phyloP scores from a whole-genome alignment of 2,888 invertebrate genomes.

The Drosophila merina region DNA sequence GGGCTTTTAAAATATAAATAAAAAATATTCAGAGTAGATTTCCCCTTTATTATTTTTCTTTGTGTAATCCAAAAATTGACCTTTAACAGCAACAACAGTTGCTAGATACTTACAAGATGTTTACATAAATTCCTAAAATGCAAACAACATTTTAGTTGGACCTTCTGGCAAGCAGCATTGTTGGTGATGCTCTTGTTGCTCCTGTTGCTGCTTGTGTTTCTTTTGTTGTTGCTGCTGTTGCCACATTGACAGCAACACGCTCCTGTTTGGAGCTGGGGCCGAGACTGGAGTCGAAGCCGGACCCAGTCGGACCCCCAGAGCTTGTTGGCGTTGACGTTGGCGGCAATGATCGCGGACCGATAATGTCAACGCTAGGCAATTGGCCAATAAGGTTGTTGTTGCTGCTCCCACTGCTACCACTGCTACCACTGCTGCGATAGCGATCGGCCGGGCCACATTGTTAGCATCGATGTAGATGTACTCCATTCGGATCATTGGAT shows the following conservation, averaged over 20 bases:
- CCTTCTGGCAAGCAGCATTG: slow-evolving; percentile 27
- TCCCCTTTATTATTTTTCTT: background rate
- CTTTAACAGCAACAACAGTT: slow-evolving; percentile 65
- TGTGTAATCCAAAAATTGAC: slow-evolving; percentile 65
- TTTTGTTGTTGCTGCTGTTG: slow-evolving; percentile 33
- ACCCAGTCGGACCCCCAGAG: slow-evolving; percentile 42
- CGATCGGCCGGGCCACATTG: slow-evolving; percentile 74
- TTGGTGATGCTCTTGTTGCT: background rate
- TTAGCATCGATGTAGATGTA: slow-evolving; percentile 75
- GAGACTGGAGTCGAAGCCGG: slow-evolving; percentile 11
- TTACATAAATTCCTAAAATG: slow-evolving; percentile 82
- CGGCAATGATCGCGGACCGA: slow-evolving; percentile 74
- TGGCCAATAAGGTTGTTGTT: slow-evolving; percentile 78
- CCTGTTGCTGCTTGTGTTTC: slow-evolving; percentile 3
- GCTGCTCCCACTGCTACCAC: slow-evolving; percentile 13
- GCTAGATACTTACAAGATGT: slow-evolving; percentile 76
- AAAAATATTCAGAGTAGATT: background rate
- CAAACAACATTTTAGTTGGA: slow-evolving; percentile 73
- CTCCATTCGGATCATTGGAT: slow-evolving; percentile 63
- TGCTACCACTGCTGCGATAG: slow-evolving; percentile 38
- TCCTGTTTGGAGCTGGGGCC: slow-evolving; percentile 44
- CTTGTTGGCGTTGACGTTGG: slow-evolving; percentile 64
- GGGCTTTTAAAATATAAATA: background rate
- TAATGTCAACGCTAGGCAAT: slow-evolving; percentile 82
- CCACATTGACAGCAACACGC: slow-evolving; percentile 79